Base-by-base conservation (phyloP, 1,140 invertebrate genomes). In the Trichomalopsis sarcophagae region DNA sequence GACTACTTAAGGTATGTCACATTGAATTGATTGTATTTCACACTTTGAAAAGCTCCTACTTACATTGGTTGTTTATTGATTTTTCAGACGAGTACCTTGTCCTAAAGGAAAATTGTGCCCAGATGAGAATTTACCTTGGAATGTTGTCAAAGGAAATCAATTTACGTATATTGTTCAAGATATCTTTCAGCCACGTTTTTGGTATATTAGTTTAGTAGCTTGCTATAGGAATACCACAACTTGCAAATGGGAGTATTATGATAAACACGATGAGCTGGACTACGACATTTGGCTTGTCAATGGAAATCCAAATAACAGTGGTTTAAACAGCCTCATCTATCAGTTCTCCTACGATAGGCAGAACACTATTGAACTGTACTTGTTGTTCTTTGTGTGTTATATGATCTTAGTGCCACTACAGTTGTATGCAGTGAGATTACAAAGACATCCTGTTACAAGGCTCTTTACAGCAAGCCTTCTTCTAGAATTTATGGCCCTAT, bases 261-360 rank as follows among this genome's bases (percentile, higher is more conserved):
- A 95, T 80, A 89, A 93, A 86, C 89, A 92, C 2, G 90, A 93
- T 55, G 93, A 94, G 83, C 92, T 99, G 21, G 93, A 97, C 66
- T 99, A 99, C 92, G 97, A 99, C 92, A 96, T 99, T 85, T 98
- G 98, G 96, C 94, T 99, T 36, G 98, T 99, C 0, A 99, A 99
- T 94, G 98, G 98, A 69, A 97, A 98, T 93, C 98, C 98, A 0
- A 97, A 97, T 89, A 94, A 95, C 85, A 97, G 96, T 82, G 94
- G 95, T 33, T 96, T 96, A 86, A 98, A 97, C 92, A 96, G 96
- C 84, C 95, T 99, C 88, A 96, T 97, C 85, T 98, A 98, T 93
- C 98, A 99, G 92, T 99, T 99, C 92, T 99, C 98, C 3, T 99
- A 98, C 94, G 98, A 99, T 92, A 95, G 96, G 91, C 97, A 98